phyloP scores from a whole-genome alignment of 1,140 invertebrate species.

The Oscheius sp. region DNA sequence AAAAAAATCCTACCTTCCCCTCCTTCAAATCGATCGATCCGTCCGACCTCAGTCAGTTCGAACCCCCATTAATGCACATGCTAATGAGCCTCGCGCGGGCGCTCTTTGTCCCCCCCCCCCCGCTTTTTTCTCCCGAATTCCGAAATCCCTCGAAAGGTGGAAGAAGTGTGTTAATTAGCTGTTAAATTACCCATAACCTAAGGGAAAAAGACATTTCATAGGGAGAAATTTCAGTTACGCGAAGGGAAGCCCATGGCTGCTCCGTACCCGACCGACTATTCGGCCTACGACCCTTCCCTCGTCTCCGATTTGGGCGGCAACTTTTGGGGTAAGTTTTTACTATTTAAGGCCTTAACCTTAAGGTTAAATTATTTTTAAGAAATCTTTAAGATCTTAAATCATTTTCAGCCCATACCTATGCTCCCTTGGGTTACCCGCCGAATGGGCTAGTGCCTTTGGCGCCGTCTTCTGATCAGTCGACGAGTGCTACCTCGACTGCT shows the following conservation, averaged over 20 bases:
- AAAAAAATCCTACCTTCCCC: neutral
- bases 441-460: neutral
- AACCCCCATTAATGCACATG: slow-evolving; percentile 7
- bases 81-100: neutral
- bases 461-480: neutral
- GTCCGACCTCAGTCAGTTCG: slow-evolving; percentile 3
- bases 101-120: neutral
- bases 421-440: neutral
- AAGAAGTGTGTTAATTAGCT: neutral
- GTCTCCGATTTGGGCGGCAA: neutral
- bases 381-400: neutral
- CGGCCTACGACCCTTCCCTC: neutral
- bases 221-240: neutral
- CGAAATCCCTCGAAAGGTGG: too few species aligned
- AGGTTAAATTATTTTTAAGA: neutral
- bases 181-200: too few species aligned
- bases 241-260: neutral
- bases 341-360: neutral
- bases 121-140: too few species aligned
- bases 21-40: too few species aligned
- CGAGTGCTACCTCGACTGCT: neutral
- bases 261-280: neutral
- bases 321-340: neutral
- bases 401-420: neutral
- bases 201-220: too few species aligned